Evolutionary conservation across 1,140 invertebrate species (phyloP).

Genomic region (Nephila pilipes): DNA sequence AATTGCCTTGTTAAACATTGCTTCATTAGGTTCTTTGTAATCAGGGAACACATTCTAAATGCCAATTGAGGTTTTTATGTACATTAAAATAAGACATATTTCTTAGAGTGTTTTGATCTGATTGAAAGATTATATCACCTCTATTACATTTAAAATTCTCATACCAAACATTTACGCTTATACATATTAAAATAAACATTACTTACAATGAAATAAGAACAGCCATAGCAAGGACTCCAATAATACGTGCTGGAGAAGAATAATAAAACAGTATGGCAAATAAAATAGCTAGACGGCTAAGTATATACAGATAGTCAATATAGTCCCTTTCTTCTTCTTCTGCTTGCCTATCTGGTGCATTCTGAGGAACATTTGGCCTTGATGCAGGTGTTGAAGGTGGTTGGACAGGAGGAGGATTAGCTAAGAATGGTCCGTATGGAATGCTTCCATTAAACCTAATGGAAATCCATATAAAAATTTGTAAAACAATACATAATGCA

Average conservation of each 20-base stretch:
- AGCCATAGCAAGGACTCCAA: neutral
- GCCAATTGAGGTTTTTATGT: no score
- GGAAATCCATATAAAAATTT: no score
- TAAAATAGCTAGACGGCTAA: slow-evolving; percentile 29
- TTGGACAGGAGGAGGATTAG: neutral
- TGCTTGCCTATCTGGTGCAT: neutral
- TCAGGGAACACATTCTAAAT: no score
- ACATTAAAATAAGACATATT: no score
- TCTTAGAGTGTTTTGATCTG: no score
- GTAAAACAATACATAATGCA: no score
- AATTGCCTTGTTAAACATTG: no score
- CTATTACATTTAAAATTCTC: no score
- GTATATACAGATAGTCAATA: slow-evolving; percentile 33
- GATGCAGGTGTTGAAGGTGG: neutral
- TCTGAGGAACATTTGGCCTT: slow-evolving; percentile 3
- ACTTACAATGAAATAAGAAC: slow-evolving; percentile 43
- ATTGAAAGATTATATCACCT: no score
- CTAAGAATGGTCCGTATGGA: neutral
- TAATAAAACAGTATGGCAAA: slow-evolving; percentile 33
- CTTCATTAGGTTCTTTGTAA: no score
- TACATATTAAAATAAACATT: no score
- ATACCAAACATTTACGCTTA: neutral
- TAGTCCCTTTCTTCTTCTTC: slow-evolving; percentile 15
- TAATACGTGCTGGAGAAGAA: neutral
- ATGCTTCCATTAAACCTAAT: slow-evolving; percentile 38